phyloP scores from a whole-genome alignment of 2,797 vertebrate genomes.

The Chelonia mydas region DNA sequence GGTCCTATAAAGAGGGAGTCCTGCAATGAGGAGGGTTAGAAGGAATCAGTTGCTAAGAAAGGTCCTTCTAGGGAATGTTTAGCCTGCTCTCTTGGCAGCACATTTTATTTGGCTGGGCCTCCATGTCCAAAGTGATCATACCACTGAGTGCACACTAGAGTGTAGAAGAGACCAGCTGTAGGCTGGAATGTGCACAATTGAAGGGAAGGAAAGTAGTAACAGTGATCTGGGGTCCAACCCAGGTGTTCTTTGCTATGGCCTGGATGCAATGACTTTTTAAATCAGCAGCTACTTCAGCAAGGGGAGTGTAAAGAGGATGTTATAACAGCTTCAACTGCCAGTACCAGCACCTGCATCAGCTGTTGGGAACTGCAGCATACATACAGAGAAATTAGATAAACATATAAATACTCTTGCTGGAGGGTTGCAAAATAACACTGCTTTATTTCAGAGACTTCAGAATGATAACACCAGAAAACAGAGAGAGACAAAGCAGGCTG shows the following conservation, averaged over 20 bases:
- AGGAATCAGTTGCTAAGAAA: background rate
- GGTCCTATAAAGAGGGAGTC: background rate
- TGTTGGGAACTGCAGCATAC: background rate
- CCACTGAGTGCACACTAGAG: background rate
- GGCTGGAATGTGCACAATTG: background rate
- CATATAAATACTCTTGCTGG: background rate
- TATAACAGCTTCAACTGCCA: background rate
- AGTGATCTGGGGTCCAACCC: background rate
- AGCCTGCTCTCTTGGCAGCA: background rate
- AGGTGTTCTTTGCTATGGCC: background rate
- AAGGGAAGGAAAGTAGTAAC: background rate
- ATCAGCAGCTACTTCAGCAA: too few species aligned
- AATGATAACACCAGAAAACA: background rate
- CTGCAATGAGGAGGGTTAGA: background rate
- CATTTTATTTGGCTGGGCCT: background rate
- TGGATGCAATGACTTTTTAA: background rate
- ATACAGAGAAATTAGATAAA: background rate
- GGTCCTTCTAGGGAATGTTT: background rate
- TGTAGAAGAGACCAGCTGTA: background rate
- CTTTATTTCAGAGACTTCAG: background rate
- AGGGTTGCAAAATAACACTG: background rate
- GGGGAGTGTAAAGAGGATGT: background rate
- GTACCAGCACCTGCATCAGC: background rate
- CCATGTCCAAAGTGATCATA: background rate
- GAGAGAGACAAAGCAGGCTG: background rate